Evolutionary conservation across 64 coral and sea anemone genomes (phyloP), one percentile per base, ranked within the genome.

Genomic region (Trachythela sp.): DNA sequence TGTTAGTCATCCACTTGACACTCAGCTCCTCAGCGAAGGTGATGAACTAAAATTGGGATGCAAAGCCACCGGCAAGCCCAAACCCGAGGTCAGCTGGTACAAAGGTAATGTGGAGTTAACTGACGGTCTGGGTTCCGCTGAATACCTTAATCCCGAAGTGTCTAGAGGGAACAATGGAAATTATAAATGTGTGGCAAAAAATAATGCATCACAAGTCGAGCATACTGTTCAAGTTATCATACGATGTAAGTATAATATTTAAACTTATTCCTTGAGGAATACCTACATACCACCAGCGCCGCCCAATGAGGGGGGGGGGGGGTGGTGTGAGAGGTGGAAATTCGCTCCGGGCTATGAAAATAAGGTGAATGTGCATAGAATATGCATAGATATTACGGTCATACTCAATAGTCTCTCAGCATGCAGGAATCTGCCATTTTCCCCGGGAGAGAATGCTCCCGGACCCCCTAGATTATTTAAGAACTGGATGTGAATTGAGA

Each of bases 141-240:
- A 80, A 30, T 80, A 34, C 20, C 4, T 80, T 5, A 80, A 80
- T 35, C 13, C 31, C 26, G 34, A 39, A 2, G 75, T 80, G 9
- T 80, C 75, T 8, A 80, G 31, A 80, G 9, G 26, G 15, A 29
- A 80, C 37, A 18, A 35, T 80, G 75, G 75, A 37, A 35, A 80
- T 80, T 80, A 80, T 22, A 39, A 37, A 17, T 80, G 75, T 30
- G 37, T 37, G 9, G 75, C 75, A 0, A 80, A 30, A 80, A 80
- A 80, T 39, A 80, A 80, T 35, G 75, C 75, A 1, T 80, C 75
- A 15, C 20, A 80, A 80, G 75, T 37, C 75, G 33, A 80, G 37
- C 9, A 80, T 80, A 80, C 75, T 80, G 75, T 80, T 18, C 33
- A 80, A 38, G 75, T 80, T 30, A 80, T 80, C 9, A 29, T 80